Percentiles rank a stretch among this genome's conserved stretches.
Conservation (phyloP, 2,113 vertebrate genomes). For the Atherinomorus stipes region DNA sequence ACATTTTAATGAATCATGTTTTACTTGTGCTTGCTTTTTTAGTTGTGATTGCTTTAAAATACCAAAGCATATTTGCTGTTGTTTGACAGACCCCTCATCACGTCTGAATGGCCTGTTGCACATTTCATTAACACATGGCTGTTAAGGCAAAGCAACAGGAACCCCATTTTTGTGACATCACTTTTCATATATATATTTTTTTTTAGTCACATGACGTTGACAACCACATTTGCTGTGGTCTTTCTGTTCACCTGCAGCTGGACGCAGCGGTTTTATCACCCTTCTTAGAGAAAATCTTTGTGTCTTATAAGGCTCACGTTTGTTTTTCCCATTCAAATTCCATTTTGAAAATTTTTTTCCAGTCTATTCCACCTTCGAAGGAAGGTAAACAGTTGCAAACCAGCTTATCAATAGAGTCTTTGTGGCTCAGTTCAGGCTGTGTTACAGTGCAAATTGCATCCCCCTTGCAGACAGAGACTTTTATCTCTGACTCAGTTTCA, state of each 20-base stretch:
- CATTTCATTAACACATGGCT: conserved; percentile 5
- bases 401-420: conserved; percentile 59
- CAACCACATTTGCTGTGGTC: too few species aligned
- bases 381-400: conserved; percentile 27
- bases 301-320: neutral
- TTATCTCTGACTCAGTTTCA: conserved; percentile 75
- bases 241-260: neutral
- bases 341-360: neutral
- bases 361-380: neutral
- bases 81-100: neutral
- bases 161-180: too few species aligned
- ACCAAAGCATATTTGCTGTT: neutral
- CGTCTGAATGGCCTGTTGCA: neutral
- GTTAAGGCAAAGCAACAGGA: neutral
- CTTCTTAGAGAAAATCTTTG: neutral
- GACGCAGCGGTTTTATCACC: neutral
- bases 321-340: neutral
- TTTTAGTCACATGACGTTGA: too few species aligned
- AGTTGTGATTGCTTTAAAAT: too few species aligned
- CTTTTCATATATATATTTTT: neutral
- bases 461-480: conserved; percentile 33
- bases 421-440: conserved; percentile 41
- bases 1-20: too few species aligned
- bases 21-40: too few species aligned
- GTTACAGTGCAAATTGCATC: conserved; percentile 31